Base-by-base conservation (phyloP, 2,113 vertebrate species). In the Apteryx mantelli region DNA sequence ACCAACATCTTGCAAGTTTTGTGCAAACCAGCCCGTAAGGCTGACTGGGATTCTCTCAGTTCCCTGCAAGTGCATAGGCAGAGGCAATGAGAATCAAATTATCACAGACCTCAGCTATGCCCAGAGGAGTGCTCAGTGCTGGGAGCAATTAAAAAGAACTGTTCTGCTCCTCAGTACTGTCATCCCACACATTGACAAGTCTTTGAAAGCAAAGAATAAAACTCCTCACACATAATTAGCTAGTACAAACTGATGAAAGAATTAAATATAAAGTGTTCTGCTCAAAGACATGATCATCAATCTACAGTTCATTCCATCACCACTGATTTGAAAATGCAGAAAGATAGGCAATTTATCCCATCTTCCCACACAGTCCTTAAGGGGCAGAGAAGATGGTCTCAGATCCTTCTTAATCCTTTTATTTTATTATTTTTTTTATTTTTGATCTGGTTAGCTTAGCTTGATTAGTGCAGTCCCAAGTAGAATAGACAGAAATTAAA, bases 161-260 rank as follows among this genome's bases (percentile, higher is more conserved):
- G 46, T 76, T 97, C 30, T 91, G 3, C 91, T 83, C 73, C 84
- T 86, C 75, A 68, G 53, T 88, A 48, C 79, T 97, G 82, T 95
- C 96, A 96, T 96, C 87, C 88, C 70, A 94, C 94, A 95, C 77
- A 92, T 16, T 95, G 95, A 97, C 52, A 95, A 95, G 81, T 14
- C 92, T 97, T 97, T 98, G 95, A 97, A 97, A 97, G 95, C 42
- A 96, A 96, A 97, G 80, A 92, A 94, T 96, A 95, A 97, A 96
- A 96, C 28, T 94, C 13, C 56, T 97, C 88, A 89, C 87, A 94
- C 69, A 92, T 93, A 97, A 97, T 97, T 98, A 98, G 25, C 92
- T 69, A 69, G 86, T 94, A 94, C 13, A 96, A 97, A 97, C 70
- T 93, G 80, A 90, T 94, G 87, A 98, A 95, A 97, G 48, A 93